Evolutionary conservation across 2,113 vertebrate species (phyloP).

Genomic region (Notarius quadriscutis): DNA sequence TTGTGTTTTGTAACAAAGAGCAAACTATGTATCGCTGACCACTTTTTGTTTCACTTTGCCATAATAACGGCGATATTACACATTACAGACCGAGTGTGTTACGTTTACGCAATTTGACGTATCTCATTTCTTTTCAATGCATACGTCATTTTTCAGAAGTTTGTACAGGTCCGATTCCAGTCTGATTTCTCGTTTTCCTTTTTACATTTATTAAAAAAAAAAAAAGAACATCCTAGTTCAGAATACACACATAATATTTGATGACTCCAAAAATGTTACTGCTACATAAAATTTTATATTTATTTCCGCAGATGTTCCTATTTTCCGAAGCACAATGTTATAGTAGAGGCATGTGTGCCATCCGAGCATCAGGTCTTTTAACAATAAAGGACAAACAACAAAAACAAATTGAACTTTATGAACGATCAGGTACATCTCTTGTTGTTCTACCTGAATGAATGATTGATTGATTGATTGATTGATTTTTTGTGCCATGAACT

Average conservation of each 20-base stretch:
- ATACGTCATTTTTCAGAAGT: background rate
- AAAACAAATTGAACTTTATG: background rate
- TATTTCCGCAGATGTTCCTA: conserved; percentile 61
- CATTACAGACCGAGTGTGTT: background rate
- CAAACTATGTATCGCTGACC: conserved; percentile 58
- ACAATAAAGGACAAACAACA: background rate
- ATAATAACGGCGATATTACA: background rate
- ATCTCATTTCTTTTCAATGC: background rate
- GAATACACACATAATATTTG: conserved; percentile 50
- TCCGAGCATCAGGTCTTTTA: conserved; percentile 27
- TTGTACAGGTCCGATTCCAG: conserved; percentile 23
- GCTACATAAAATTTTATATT: conserved; percentile 61
- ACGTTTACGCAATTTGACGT: background rate
- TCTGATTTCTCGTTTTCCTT: conserved; percentile 57
- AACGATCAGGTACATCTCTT: conserved; percentile 31
- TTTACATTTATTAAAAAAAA: conserved; percentile 59
- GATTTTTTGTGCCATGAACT: background rate
- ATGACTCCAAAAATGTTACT: conserved; percentile 64
- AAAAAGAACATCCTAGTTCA: conserved; percentile 61
- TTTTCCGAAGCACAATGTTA: conserved; percentile 53
- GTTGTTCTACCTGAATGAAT: background rate
- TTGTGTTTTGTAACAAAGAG: conserved; percentile 55
- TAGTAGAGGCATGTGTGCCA: conserved; percentile 53
- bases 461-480: too few relatives aligned
- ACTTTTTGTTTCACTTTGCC: background rate